Evolutionary conservation across 2,797 vertebrate species (phyloP).

Genomic region (Sitta carolinensis): DNA sequence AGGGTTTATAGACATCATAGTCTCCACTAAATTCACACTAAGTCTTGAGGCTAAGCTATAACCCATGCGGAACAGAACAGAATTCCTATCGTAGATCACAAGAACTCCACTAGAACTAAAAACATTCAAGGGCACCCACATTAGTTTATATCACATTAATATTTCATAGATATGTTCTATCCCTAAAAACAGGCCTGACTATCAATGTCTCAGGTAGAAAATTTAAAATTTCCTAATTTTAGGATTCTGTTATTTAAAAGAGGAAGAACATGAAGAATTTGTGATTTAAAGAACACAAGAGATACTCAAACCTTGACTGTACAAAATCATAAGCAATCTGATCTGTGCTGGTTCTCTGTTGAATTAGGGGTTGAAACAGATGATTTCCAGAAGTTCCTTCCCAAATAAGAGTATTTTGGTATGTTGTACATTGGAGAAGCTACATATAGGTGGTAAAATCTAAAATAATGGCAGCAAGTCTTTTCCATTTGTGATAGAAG

Average conservation of each 20-base stretch:
- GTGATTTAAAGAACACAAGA: background rate
- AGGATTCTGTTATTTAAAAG: background rate
- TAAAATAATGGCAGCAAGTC: background rate
- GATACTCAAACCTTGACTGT: background rate
- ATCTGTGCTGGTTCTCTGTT: background rate
- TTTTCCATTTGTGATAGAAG: background rate
- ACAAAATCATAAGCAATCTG: background rate
- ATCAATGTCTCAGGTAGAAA: background rate
- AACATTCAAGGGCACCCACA: background rate
- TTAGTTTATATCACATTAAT: background rate
- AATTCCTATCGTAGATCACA: background rate
- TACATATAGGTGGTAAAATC: background rate
- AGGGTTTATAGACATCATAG: background rate
- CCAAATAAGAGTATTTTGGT: background rate
- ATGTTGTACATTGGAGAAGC: background rate
- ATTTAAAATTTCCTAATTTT: background rate
- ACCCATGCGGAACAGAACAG: background rate
- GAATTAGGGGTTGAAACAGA: background rate
- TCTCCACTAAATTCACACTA: background rate
- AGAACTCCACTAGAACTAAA: background rate
- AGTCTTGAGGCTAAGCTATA: constrained; percentile 3
- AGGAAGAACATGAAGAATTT: background rate
- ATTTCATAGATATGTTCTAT: background rate
- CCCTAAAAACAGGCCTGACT: background rate
- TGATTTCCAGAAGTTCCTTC: background rate